Percentiles rank a stretch among this genome's conserved stretches.
Conservation (phyloP, 2,888 invertebrate genomes). For the Lamellibrachia satsuma region DNA sequence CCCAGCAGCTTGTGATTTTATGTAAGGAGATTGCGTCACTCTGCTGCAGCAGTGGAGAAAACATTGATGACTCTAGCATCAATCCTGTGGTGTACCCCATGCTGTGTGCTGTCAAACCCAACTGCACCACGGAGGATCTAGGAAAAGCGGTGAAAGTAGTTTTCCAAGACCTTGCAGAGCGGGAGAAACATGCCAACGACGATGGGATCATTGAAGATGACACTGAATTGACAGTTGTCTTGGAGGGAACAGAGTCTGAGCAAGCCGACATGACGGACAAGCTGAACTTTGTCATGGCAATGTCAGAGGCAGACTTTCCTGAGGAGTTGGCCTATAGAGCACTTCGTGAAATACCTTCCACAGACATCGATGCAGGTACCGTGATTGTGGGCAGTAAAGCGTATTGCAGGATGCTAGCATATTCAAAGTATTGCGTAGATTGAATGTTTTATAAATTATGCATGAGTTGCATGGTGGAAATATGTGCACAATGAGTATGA, state of each 20-base stretch:
- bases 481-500: no score
- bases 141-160: conserved; percentile 42
- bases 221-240: background rate
- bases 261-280: background rate
- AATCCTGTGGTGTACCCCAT: conserved; percentile 37
- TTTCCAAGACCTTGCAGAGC: conserved; percentile 25
- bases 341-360: background rate
- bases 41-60: conserved; percentile 35
- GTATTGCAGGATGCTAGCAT: background rate
- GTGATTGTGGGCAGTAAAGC: background rate
- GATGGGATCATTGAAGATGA: background rate
- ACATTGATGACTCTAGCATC: background rate
- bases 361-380: background rate
- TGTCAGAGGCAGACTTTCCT: conserved; percentile 28
- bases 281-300: background rate
- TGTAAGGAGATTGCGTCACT: conserved; percentile 45
- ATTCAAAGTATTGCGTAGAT: background rate
- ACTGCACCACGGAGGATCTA: conserved; percentile 40
- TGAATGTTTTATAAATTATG: background rate
- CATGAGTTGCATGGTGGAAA: no score
- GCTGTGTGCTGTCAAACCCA: conserved; percentile 26
- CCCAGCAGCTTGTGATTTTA: conserved; percentile 56
- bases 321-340: conserved; percentile 19
- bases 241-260: conserved; percentile 17
- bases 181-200: background rate